Percentiles rank a stretch among this genome's conserved stretches.
These are phyloP conservation scores for Epirrita christyi DNA, from an alignment of 2,888 invertebrate species.

Conservation along the genomic window DNA sequence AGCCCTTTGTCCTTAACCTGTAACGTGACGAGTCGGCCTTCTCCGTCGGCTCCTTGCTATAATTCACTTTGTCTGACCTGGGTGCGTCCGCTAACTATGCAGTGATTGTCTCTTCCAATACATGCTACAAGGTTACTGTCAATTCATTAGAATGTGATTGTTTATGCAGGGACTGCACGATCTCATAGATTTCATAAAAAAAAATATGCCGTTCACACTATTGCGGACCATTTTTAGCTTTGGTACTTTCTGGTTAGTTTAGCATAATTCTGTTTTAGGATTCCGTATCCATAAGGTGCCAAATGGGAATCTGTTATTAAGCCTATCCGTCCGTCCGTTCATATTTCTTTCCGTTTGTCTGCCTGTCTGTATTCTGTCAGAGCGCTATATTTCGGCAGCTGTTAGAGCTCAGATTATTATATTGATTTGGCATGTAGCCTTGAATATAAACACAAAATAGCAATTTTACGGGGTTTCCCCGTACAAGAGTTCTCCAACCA, in stretches of 20 bases:
- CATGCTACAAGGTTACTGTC: constrained; percentile 68
- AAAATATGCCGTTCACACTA: constrained; percentile 24
- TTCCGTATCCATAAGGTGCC: too few relatives aligned
- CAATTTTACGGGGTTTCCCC: too few relatives aligned
- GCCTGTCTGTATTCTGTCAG: too few relatives aligned
- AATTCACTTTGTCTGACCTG: constrained; percentile 73
- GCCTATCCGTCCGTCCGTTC: too few relatives aligned
- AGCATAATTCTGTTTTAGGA: too few relatives aligned
- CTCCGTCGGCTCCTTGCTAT: constrained; percentile 66
- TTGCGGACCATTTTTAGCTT: background rate
- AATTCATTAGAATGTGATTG: constrained; percentile 44
- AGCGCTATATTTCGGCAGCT: too few relatives aligned
- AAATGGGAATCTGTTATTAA: too few relatives aligned
- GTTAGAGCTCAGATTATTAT: too few relatives aligned
- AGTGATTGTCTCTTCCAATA: constrained; percentile 82
- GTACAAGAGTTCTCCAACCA: too few relatives aligned
- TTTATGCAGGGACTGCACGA: constrained; percentile 40
- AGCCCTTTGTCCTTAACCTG: constrained; percentile 79
- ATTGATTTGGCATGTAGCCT: too few relatives aligned
- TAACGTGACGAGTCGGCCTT: constrained; percentile 83
- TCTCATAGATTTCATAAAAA: constrained; percentile 30
- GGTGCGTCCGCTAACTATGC: constrained; percentile 79
- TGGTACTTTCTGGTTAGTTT: background rate
- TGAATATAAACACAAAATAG: too few relatives aligned
- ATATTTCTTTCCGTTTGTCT: too few relatives aligned